These are phyloP conservation scores for Orchesella cincta DNA, from an alignment of 1,140 invertebrate species.

Conservation along the genomic window DNA sequence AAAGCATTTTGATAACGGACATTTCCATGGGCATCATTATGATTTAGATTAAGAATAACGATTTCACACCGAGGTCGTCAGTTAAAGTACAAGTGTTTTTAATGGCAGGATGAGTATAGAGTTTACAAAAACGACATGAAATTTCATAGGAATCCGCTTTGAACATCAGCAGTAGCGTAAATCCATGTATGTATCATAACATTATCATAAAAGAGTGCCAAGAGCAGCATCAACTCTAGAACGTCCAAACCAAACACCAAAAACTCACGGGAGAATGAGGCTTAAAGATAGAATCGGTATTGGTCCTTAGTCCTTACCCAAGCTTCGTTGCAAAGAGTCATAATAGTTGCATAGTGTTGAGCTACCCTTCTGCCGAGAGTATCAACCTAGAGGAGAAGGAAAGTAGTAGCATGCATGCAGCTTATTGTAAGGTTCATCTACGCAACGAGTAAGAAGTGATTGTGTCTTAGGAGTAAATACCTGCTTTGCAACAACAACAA, in stretches of 20 bases:
- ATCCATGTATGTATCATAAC: slow-evolving; percentile 11
- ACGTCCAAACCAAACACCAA: not conserved
- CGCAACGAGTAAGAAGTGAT: too few species aligned
- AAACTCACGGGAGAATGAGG: not conserved
- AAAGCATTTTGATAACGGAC: too few species aligned
- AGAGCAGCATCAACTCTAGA: not conserved
- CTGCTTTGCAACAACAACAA: too few species aligned
- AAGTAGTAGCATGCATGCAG: too few species aligned
- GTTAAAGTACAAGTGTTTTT: too few species aligned
- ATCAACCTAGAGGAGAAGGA: not conserved
- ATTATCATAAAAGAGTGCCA: not conserved
- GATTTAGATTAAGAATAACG: too few species aligned
- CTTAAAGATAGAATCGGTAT: not conserved
- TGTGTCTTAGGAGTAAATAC: too few species aligned
- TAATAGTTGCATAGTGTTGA: not conserved
- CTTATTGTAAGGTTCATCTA: too few species aligned
- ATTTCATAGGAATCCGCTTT: not conserved
- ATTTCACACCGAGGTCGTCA: too few species aligned
- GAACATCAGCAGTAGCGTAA: not conserved
- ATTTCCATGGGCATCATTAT: too few species aligned
- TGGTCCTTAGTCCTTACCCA: slow-evolving; percentile 3
- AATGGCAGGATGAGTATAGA: too few species aligned
- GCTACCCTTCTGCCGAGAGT: not conserved
- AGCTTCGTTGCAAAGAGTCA: not conserved
- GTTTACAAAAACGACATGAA: too few species aligned